phyloP scores from a whole-genome alignment of 2,113 vertebrate species.

The Verasper variegatus region DNA sequence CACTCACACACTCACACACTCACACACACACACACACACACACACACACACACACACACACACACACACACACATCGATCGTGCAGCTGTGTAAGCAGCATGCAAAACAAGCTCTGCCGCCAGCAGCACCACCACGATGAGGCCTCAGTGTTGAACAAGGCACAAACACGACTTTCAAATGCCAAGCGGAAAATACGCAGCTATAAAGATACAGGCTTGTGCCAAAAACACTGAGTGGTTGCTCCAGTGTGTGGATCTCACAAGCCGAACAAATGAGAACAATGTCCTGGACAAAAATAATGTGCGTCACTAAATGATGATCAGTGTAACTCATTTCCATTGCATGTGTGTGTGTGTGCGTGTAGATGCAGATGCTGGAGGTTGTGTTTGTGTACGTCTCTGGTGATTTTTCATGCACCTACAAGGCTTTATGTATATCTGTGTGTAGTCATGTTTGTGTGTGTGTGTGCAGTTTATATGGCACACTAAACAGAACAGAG shows the following conservation, averaged over 20 bases:
- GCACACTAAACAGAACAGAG: constrained; percentile 27
- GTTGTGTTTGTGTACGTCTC: constrained; percentile 44
- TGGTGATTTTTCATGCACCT: constrained; percentile 47
- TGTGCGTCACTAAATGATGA: constrained; percentile 38
- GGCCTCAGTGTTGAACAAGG: constrained; percentile 19
- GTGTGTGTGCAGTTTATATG: constrained; percentile 6
- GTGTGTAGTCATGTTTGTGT: not conserved
- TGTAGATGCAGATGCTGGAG: constrained; percentile 48
- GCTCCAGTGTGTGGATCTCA: not conserved
- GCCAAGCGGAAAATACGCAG: constrained; percentile 51
- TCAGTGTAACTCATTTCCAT: constrained; percentile 39
- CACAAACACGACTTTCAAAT: constrained; percentile 46
- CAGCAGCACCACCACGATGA: constrained; percentile 19
- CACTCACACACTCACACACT: constrained; percentile 31
- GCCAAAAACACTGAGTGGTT: constrained; percentile 26
- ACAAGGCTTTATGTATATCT: constrained; percentile 15
- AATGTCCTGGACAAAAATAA: constrained; percentile 5
- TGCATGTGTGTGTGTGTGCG: not conserved
- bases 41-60: not conserved
- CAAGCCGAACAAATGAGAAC: constrained; percentile 45
- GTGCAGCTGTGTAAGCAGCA: constrained; percentile 36
- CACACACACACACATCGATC: constrained; percentile 7
- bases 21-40: constrained; percentile 57
- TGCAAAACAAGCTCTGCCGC: constrained; percentile 29
- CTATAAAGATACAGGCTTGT: constrained; percentile 35